Evolutionary conservation across 2,888 invertebrate species (phyloP).

Genomic region (Phortica magna): DNA sequence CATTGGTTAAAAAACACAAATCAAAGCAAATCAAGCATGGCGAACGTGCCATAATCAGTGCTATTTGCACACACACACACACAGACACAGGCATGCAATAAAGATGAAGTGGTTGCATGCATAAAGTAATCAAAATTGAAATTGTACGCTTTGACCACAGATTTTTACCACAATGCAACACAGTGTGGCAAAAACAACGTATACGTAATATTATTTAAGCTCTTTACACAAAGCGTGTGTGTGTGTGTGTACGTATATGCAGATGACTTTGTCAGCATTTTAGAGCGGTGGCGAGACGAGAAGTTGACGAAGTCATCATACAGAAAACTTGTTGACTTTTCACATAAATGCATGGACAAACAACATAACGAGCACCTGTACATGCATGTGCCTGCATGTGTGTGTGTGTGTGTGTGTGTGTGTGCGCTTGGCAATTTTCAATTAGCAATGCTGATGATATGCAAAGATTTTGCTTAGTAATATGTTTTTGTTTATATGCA

Average conservation of each 20-base stretch:
- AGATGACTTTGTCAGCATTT: too few species aligned
- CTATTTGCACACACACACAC: background rate
- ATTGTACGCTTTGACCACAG: too few species aligned
- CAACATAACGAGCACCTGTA: constrained; percentile 29
- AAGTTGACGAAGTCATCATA: too few species aligned
- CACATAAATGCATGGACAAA: constrained; percentile 48
- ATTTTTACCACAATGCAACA: too few species aligned
- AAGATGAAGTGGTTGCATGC: too few species aligned
- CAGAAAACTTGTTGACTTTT: constrained; percentile 48
- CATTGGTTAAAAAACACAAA: constrained; percentile 32
- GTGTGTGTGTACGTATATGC: too few species aligned
- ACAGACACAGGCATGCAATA: constrained; percentile 44
- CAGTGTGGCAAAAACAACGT: too few species aligned
- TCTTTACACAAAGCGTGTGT: too few species aligned
- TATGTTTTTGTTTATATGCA: background rate
- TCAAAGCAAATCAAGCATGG: constrained; percentile 47
- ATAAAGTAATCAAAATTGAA: too few species aligned
- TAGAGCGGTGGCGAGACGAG: too few species aligned
- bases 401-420: constrained; percentile 22
- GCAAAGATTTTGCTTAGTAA: background rate
- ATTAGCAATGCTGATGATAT: background rate
- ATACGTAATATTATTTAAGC: too few species aligned
- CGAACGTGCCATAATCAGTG: too few species aligned
- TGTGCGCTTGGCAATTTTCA: constrained; percentile 22
- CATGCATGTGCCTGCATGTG: constrained; percentile 25